phyloP scores from a whole-genome alignment of 2,888 invertebrate genomes.

The Microchrysa polita region DNA sequence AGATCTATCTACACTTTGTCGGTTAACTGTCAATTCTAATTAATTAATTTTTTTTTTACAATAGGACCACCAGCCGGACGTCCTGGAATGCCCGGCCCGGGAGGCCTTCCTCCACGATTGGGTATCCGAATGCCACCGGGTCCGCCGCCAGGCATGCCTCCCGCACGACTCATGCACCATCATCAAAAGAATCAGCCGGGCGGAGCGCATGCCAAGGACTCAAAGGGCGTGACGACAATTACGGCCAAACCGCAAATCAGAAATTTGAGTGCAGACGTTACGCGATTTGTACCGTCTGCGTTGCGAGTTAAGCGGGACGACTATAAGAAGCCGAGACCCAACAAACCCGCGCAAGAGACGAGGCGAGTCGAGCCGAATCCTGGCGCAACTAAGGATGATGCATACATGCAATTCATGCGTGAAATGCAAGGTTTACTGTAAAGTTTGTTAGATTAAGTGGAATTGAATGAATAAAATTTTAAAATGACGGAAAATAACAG shows the following conservation, averaged over 20 bases:
- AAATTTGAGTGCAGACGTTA: slow-evolving; percentile 93
- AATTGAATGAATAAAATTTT: slow-evolving; percentile 14
- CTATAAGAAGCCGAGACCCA: slow-evolving; percentile 70
- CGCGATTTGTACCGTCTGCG: slow-evolving; percentile 93
- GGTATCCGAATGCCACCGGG: slow-evolving; percentile 72
- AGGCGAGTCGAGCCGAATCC: slow-evolving; percentile 62
- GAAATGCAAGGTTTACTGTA: slow-evolving; percentile 96
- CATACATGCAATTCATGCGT: slow-evolving; percentile 98
- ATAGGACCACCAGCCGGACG: slow-evolving; percentile 68
- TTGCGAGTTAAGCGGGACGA: slow-evolving; percentile 90
- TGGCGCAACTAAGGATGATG: slow-evolving; percentile 90
- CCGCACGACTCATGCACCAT: slow-evolving; percentile 67
- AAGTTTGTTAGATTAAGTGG: slow-evolving; percentile 46
- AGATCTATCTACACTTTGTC: slow-evolving; percentile 4
- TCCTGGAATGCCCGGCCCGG: slow-evolving; percentile 71
- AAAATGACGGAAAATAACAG: too few species aligned
- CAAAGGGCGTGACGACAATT: slow-evolving; percentile 82
- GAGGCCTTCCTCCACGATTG: slow-evolving; percentile 70
- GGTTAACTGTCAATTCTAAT: neutral
- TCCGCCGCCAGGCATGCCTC: slow-evolving; percentile 72
- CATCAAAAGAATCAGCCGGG: slow-evolving; percentile 54
- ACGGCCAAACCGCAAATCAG: slow-evolving; percentile 97
- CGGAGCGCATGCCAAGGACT: slow-evolving; percentile 69
- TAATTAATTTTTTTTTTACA: neutral
- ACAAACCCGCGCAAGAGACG: slow-evolving; percentile 66